Conservation (phyloP, 2,888 invertebrate species). For the Diogma glabrata region DNA sequence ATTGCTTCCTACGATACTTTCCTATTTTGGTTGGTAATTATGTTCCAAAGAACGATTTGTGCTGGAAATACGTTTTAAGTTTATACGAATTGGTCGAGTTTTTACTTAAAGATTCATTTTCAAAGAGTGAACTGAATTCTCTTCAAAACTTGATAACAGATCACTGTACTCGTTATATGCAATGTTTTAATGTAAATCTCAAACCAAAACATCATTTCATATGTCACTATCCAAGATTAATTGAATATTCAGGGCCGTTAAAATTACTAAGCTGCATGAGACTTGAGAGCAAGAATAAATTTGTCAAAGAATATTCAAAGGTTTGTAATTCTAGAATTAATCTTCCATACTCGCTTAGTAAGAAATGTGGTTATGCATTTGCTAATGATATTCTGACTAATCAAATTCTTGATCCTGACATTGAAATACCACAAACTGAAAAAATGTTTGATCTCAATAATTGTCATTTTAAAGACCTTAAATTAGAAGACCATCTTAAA, state of each 20-base stretch:
- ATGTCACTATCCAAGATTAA: background rate
- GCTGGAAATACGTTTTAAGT: background rate
- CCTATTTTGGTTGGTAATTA: background rate
- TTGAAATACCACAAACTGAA: too few species aligned
- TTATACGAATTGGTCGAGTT: background rate
- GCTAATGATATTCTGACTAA: too few species aligned
- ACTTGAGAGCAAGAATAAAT: background rate
- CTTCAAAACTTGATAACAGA: background rate
- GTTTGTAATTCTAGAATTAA: background rate
- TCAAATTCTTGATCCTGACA: too few species aligned
- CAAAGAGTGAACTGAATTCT: background rate
- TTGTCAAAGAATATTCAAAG: background rate
- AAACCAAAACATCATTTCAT: background rate
- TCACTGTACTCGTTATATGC: background rate
- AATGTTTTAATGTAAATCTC: background rate
- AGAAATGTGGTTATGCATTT: background rate
- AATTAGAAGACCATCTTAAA: too few species aligned
- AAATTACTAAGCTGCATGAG: background rate
- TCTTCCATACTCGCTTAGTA: background rate
- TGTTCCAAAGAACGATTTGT: background rate
- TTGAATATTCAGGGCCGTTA: background rate
- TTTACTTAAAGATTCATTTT: background rate
- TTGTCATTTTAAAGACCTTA: too few species aligned
- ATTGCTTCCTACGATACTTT: background rate
- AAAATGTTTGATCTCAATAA: too few species aligned